Conservation (phyloP, 2,113 vertebrate genomes). For the Syngnathus scovelli region DNA sequence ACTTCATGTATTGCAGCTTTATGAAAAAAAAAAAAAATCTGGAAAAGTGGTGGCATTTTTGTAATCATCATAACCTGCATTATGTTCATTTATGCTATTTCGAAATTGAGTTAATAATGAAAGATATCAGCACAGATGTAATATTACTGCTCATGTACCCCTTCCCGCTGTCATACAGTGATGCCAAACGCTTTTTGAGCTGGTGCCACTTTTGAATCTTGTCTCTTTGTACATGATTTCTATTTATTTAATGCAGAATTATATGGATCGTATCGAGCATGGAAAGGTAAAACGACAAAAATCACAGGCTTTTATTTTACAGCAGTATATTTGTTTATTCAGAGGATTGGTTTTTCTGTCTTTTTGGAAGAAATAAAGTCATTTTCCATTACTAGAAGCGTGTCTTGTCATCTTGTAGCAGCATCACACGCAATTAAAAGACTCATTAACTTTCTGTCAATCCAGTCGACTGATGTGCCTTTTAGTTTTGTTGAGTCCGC, state of each 20-base stretch:
- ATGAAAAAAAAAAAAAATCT: slow-evolving; percentile 42
- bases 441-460: neutral
- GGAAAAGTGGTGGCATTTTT: neutral
- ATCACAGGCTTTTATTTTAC: slow-evolving; percentile 70
- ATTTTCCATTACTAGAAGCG: slow-evolving; percentile 69
- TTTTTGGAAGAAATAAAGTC: slow-evolving; percentile 71
- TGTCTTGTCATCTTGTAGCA: neutral
- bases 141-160: slow-evolving; percentile 25
- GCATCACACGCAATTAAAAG: no score
- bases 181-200: slow-evolving; percentile 66
- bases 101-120: slow-evolving; percentile 42
- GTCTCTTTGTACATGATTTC: slow-evolving; percentile 68
- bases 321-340: slow-evolving; percentile 66
- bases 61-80: slow-evolving; percentile 11
- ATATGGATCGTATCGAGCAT: slow-evolving; percentile 74
- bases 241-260: slow-evolving; percentile 76
- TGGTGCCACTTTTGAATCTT: slow-evolving; percentile 41
- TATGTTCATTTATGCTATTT: slow-evolving; percentile 42
- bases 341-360: slow-evolving; percentile 49
- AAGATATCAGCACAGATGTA: slow-evolving; percentile 52
- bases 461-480: neutral
- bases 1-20: slow-evolving; percentile 26
- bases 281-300: slow-evolving; percentile 51
- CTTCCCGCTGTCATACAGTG: slow-evolving; percentile 28
- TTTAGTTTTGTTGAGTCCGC: neutral